A percentile compares a stretch with the other conserved stretches of the same genome.
Evolutionary conservation across 2,888 invertebrate genomes (phyloP).

Genomic region (Sialis fuliginosa): DNA sequence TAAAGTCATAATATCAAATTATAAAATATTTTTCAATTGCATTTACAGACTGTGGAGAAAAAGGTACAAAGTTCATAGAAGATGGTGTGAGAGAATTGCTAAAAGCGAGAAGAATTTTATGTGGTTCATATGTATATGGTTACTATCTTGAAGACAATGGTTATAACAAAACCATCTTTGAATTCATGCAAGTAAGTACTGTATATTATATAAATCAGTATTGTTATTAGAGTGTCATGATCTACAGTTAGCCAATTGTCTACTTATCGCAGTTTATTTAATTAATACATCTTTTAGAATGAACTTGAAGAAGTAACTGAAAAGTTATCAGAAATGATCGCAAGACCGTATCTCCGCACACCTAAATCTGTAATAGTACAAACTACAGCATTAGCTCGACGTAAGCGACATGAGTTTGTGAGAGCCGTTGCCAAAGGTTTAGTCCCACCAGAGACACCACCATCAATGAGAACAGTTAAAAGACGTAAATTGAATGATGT

Average conservation of each 20-base stretch:
- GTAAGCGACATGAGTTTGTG: constrained; percentile 43
- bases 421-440: constrained; percentile 36
- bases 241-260: neutral
- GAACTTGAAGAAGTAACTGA: constrained; percentile 47
- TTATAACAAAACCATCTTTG: constrained; percentile 46
- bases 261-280: neutral
- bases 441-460: constrained; percentile 41
- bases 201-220: too few relatives aligned
- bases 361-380: constrained; percentile 42
- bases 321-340: constrained; percentile 45
- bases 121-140: constrained; percentile 50
- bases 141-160: constrained; percentile 46
- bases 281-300: constrained; percentile 26
- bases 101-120: constrained; percentile 40
- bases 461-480: constrained; percentile 30
- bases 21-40: too few relatives aligned
- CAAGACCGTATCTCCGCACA: constrained; percentile 40
- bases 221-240: too few relatives aligned
- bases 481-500: constrained; percentile 29
- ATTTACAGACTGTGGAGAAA: constrained; percentile 21
- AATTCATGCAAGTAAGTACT: constrained; percentile 45
- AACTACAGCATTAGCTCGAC: constrained; percentile 35
- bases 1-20: too few relatives aligned
- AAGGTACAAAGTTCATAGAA: constrained; percentile 36
- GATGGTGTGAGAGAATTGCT: constrained; percentile 43